Evolutionary conservation across 2,113 vertebrate genomes (phyloP).

Genomic region (Cercocebus atys): DNA sequence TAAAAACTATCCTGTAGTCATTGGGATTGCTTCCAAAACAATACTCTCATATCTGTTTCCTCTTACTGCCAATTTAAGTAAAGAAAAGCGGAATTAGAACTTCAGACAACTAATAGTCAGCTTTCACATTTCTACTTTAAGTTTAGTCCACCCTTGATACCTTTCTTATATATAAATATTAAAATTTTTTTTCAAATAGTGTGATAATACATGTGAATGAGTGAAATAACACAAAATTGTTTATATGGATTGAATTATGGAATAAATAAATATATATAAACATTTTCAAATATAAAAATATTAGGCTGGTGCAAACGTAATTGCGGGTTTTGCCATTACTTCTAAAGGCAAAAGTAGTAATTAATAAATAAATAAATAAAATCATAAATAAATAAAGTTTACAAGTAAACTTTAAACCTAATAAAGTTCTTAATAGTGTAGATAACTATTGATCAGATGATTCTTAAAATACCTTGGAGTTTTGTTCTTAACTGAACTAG

Average conservation of each 20-base stretch:
- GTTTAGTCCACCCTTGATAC: background rate
- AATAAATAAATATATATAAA: background rate
- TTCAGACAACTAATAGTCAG: background rate
- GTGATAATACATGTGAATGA: background rate
- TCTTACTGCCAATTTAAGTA: background rate
- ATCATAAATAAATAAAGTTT: no score
- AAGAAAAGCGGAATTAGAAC: background rate
- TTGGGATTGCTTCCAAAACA: background rate
- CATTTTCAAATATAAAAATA: background rate
- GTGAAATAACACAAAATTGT: background rate
- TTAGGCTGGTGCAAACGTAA: no score
- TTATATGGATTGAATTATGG: background rate
- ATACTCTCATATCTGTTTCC: background rate
- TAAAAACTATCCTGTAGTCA: background rate
- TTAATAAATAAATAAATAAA: no score
- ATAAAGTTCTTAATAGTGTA: background rate
- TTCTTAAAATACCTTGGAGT: background rate
- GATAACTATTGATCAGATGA: constrained; percentile 1
- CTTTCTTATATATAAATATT: background rate
- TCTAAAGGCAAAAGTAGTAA: no score
- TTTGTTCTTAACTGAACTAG: background rate
- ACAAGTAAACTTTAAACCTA: no score
- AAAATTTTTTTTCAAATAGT: background rate
- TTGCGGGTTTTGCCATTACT: no score
- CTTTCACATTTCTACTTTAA: background rate